phyloP scores from a whole-genome alignment of 2,113 vertebrate genomes.

The Bubo bubo region DNA sequence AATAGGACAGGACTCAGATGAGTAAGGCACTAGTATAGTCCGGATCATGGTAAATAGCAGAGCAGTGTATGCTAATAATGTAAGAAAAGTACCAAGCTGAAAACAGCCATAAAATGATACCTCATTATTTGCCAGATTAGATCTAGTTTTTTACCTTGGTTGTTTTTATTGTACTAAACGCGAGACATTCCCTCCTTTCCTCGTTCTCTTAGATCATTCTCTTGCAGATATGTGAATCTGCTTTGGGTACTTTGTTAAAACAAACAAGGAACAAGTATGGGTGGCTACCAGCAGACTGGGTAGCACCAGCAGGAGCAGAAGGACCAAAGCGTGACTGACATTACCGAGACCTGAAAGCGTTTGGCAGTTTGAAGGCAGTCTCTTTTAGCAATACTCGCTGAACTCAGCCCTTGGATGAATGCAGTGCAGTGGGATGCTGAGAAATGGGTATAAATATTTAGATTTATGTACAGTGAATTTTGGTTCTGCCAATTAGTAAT shows the following conservation, averaged over 20 bases:
- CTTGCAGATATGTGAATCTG: neutral
- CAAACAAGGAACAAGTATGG: neutral
- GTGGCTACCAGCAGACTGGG: rapidly evolving
- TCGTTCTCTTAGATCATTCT: neutral
- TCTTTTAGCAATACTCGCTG: neutral
- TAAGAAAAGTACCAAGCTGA: neutral
- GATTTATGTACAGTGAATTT: neutral
- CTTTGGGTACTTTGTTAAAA: neutral
- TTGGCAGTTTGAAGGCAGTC: neutral
- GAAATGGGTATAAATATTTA: neutral
- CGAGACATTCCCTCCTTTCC: neutral
- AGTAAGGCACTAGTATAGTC: neutral
- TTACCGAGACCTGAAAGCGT: neutral
- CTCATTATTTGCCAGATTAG: neutral
- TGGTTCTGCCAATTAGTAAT: neutral
- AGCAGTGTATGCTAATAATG: neutral
- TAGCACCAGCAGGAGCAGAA: neutral
- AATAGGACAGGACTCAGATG: neutral
- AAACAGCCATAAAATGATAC: neutral
- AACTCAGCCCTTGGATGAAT: neutral
- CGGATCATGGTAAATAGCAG: neutral
- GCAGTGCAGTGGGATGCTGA: neutral
- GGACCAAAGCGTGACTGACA: neutral
- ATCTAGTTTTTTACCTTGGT: neutral
- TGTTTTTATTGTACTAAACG: neutral